These are phyloP conservation scores for Aurelia sp. DNA, from an alignment of 30 jellyfish, hydroid and myxozoan genomes.

Conservation along the genomic window DNA sequence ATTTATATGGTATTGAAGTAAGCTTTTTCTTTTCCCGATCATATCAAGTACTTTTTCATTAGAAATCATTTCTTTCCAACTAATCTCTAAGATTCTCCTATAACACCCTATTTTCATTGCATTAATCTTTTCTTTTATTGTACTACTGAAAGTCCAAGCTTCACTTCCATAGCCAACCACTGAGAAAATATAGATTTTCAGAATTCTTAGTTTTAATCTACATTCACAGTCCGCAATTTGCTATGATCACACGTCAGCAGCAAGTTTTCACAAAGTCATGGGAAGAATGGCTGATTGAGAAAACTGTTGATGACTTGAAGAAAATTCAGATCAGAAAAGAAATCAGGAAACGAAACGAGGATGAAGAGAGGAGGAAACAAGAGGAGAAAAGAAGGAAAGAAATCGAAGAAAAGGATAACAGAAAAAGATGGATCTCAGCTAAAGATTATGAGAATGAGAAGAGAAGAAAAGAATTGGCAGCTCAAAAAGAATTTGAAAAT, in stretches of 20 bases:
- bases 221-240: background rate
- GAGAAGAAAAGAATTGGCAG: conserved; percentile 51
- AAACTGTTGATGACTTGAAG: conserved; percentile 63
- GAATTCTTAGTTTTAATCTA: too few species aligned
- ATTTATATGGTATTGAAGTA: too few species aligned
- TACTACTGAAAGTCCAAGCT: too few species aligned
- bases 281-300: conserved; percentile 86
- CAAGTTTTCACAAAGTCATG: conserved; percentile 62
- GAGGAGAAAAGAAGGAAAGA: conserved; percentile 50
- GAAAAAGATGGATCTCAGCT: conserved; percentile 67
- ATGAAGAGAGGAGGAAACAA: conserved; percentile 13
- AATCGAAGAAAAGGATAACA: conserved; percentile 49
- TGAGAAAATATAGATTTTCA: too few species aligned
- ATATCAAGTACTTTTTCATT: too few species aligned
- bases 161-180: too few species aligned
- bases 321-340: conserved; percentile 34
- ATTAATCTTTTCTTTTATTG: too few species aligned
- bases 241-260: background rate
- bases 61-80: too few species aligned
- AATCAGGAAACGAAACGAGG: conserved; percentile 5
- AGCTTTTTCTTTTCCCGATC: too few species aligned
- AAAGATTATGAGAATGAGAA: conserved; percentile 62
- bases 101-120: too few species aligned
- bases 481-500: conserved; percentile 66
- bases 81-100: too few species aligned